Conservation (phyloP, 2,888 invertebrate species). For the Cantharis flavilabris region DNA sequence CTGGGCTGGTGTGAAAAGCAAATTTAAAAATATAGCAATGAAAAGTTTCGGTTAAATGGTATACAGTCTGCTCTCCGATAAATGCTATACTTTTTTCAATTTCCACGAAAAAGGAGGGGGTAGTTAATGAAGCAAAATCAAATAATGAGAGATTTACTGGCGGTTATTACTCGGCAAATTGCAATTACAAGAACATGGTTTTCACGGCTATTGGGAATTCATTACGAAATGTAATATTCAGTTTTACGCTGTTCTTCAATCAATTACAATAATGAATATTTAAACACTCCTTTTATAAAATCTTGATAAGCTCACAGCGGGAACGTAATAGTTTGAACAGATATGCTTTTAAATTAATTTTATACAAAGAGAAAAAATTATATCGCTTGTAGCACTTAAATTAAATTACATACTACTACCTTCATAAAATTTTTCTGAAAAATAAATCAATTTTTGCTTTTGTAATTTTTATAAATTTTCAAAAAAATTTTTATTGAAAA, state of each 20-base stretch:
- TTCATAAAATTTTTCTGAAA: neutral
- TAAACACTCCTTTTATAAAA: neutral
- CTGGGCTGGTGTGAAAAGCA: too few species aligned
- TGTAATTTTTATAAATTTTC: too few species aligned
- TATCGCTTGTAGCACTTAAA: neutral
- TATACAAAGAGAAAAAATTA: neutral
- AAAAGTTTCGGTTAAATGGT: too few species aligned
- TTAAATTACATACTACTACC: neutral
- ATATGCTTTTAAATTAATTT: neutral
- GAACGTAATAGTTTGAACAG: neutral
- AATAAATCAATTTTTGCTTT: neutral
- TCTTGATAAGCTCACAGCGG: neutral
- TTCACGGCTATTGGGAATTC: neutral
- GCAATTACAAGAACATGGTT: neutral
- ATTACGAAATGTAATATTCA: neutral
- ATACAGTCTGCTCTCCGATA: too few species aligned
- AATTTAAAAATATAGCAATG: too few species aligned
- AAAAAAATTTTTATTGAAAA: too few species aligned
- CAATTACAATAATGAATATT: neutral
- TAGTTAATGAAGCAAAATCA: neutral
- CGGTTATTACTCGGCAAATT: neutral
- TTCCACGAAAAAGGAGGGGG: neutral
- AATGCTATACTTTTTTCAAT: too few species aligned
- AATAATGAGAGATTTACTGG: neutral
- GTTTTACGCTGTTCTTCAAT: neutral